These are phyloP conservation scores for Drosophila pseudotalamancana DNA, from an alignment of 2,888 invertebrate genomes.

Conservation along the genomic window DNA sequence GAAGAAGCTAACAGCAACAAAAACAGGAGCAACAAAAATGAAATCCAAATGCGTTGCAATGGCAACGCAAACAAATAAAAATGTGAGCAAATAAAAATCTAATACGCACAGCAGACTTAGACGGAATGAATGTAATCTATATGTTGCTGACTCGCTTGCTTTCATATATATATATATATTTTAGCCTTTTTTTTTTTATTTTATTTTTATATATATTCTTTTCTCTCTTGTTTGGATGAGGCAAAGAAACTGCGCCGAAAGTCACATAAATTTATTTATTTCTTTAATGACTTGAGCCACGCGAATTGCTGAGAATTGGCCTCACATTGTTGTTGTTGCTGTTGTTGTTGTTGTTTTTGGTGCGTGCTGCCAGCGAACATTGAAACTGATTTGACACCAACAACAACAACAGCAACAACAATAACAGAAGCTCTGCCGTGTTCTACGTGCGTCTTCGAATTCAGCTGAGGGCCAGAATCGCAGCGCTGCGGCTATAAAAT, in stretches of 20 bases:
- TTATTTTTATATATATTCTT: conserved; percentile 54
- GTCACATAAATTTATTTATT: conserved; percentile 82
- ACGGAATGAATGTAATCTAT: conserved; percentile 58
- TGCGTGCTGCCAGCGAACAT: conserved; percentile 65
- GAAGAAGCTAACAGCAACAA: too few species aligned
- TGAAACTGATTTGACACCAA: conserved; percentile 77
- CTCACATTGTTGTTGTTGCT: conserved; percentile 34
- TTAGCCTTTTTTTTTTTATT: conserved; percentile 2
- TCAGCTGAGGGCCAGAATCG: conserved; percentile 19
- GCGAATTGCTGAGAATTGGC: conserved; percentile 72
- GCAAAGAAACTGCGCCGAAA: conserved; percentile 61
- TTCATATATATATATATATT: too few species aligned
- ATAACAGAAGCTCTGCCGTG: conserved; percentile 50
- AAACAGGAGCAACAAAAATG: conserved; percentile 2
- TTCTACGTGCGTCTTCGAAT: conserved; percentile 71
- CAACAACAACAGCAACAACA: conserved; percentile 33
- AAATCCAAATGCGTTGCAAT: conserved; percentile 59
- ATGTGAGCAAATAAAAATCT: conserved; percentile 36
- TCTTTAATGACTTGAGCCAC: conserved; percentile 80
- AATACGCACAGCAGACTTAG: conserved; percentile 28
- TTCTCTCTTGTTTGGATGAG: conserved; percentile 21
- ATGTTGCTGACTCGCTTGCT: conserved; percentile 24
- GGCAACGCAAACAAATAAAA: conserved; percentile 48
- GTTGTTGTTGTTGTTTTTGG: conserved; percentile 29
- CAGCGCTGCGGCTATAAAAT: conserved; percentile 67